Base-by-base conservation (phyloP, 2,888 invertebrate genomes). In the Eurytoma adleriae region DNA sequence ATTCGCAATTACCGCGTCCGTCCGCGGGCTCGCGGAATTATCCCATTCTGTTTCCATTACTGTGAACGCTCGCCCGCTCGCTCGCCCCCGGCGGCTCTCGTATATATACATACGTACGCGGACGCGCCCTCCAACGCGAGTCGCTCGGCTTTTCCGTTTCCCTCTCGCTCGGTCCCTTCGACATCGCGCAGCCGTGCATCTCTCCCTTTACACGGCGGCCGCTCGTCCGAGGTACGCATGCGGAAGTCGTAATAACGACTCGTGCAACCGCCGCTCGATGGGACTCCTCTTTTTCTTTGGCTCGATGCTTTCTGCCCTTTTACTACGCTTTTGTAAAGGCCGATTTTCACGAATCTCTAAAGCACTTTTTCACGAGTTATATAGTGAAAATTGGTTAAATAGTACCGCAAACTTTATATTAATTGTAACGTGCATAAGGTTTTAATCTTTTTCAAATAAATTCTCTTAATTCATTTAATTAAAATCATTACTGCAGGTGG, bases 1-100 rank as follows among this genome's bases (percentile, higher is more conserved):
- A 90, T 90, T 90, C 89, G 89, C 89, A 90, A 90, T 90, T 90
- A 90, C 89, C 85, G 86, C 88, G 88, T 88, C 87, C 88, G 87
- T 88, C 86, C 87, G 87, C 88, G 85, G 87, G 57, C 72, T 86
- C 86, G 84, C 86, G 85, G 88, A 89, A 90, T 90, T 90, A 89
- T 89, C 87, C 88, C 87, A 88, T 89, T 89, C 87, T 87, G 87
- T 62, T 82, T 79, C 82, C 74, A 82, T 82, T 82, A 79, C 71
- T 72, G 20, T 67, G 52, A 61, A 57, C 50, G 30, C 66, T 48
- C 59, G 18, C 54, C 14, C 10, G 10, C 50, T 52, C n/a, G 54
- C 61, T 24, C 24, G 24, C 24, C 14, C 40, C 54, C 18, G 56
- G 48, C 24, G 57, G n/a, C 1, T 14, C 27, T 4, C 40, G 67